Base-by-base conservation (phyloP, 2,113 vertebrate genomes). In the Epinephelus lanceolatus region DNA sequence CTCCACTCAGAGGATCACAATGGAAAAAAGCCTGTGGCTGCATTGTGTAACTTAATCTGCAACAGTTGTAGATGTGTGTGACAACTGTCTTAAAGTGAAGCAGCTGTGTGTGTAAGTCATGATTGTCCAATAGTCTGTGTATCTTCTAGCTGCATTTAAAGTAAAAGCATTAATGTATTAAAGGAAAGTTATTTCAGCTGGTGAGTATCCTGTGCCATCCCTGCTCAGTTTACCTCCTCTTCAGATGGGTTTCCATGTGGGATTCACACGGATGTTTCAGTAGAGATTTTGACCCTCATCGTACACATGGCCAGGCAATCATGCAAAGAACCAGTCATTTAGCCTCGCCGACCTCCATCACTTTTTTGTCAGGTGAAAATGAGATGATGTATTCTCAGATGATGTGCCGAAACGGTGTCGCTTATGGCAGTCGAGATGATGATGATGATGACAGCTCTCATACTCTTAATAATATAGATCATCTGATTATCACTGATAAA, bases 351-450 rank as follows among this genome's bases (percentile, higher is more conserved):
- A 73, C 82, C 86, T 40, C 67, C 77, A 71, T 89, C 78, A 55
- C 21, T 21, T 78, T 84, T 67, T 60, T 10, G 45, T 85, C 74
- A 72, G 69, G 74, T 88, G 80, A 83, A 86, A 87, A 89, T 87
- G 74, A 90, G 66, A 78, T 65, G 80, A 76, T 86, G 62, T 55
- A 67, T 72, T 79, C 67, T 78, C 40, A 57, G 83, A 83, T 62
- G 81, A 84, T 65, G 63, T 70, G 72, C 62, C 69, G 96, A 95
- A 96, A 92, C 93, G 92, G 47, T 83, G 84, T 65, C 25, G 18
- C 72, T 49, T 78, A 83, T 81, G 63, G 75, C 79, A 30, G 66
- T 72, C 51, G 63, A 45, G 63, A 72, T 17, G 56, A 66, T 37
- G 57, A 30, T 51, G 81, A 75, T 82, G 70, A 59, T 70, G 69